These are phyloP conservation scores for Toxonevra muliebris DNA, from an alignment of 2,888 invertebrate species.

Conservation along the genomic window DNA sequence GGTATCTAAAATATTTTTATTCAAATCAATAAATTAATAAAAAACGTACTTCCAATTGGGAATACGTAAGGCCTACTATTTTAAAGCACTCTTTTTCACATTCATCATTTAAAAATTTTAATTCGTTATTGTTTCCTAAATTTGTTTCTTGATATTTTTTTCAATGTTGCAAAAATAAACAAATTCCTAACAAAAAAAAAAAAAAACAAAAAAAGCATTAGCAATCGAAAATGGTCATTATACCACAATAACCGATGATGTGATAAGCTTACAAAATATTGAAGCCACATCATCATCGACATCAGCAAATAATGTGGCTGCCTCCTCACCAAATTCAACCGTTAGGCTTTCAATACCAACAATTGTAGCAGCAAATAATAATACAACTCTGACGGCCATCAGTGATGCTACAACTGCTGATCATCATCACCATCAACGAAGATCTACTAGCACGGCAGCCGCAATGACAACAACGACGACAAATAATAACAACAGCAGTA, in stretches of 20 bases:
- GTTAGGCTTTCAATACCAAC: slow-evolving; percentile 28
- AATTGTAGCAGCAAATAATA: neutral
- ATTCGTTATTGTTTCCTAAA: no score
- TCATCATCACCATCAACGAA: no score
- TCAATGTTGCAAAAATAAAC: no score
- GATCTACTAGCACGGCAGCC: slow-evolving; percentile 8
- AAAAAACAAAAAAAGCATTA: slow-evolving; percentile 41
- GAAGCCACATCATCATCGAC: slow-evolving; percentile 12
- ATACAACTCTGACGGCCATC: no score
- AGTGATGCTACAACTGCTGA: no score
- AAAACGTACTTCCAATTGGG: no score
- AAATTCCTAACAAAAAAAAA: neutral
- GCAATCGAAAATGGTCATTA: slow-evolving; percentile 52
- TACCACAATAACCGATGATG: slow-evolving; percentile 47
- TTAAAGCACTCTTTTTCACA: no score
- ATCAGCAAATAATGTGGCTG: slow-evolving; percentile 22
- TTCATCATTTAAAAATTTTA: no score
- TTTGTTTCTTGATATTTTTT: no score
- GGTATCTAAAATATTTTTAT: no score
- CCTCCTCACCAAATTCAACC: slow-evolving; percentile 18
- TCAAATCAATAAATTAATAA: no score
- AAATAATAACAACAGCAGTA: slow-evolving; percentile 20
- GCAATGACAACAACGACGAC: slow-evolving; percentile 27
- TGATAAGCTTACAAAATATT: slow-evolving; percentile 33
- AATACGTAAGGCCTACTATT: no score